Percentiles rank a stretch among this genome's conserved stretches.
Conservation (phyloP, 2,888 invertebrate species). For the Lasiommata megera region DNA sequence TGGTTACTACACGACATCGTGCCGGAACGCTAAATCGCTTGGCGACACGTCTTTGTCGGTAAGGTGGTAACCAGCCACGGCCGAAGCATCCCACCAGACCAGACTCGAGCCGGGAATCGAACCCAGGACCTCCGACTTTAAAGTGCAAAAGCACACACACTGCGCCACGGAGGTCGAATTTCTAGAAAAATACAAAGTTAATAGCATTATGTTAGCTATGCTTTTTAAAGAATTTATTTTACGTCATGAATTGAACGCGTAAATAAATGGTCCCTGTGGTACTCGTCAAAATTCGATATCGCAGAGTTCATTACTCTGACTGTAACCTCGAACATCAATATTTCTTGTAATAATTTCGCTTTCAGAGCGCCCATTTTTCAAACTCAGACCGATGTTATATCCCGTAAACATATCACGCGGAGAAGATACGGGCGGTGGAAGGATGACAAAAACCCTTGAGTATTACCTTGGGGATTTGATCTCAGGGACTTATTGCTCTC, state of each 20-base stretch:
- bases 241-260: background rate
- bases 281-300: conserved; percentile 9
- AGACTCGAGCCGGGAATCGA: too few relatives aligned
- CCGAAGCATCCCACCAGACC: too few relatives aligned
- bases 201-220: too few relatives aligned
- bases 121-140: too few relatives aligned
- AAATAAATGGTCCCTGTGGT: background rate
- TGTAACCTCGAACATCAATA: conserved; percentile 17
- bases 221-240: too few relatives aligned
- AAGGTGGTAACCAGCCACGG: too few relatives aligned
- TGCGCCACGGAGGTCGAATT: too few relatives aligned
- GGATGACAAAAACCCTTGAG: conserved; percentile 76
- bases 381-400: conserved; percentile 69
- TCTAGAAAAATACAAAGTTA: too few relatives aligned
- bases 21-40: too few relatives aligned
- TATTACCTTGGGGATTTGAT: conserved; percentile 93
- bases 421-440: conserved; percentile 64
- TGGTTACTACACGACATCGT: too few relatives aligned
- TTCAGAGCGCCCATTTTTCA: conserved; percentile 78
- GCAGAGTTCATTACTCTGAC: background rate
- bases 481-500: conserved; percentile 94
- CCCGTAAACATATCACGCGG: conserved; percentile 75
- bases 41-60: too few relatives aligned
- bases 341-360: conserved; percentile 34
- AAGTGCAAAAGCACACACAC: too few relatives aligned